Conservation (phyloP, 2,113 vertebrate species). For the Chloebia gouldiae region DNA sequence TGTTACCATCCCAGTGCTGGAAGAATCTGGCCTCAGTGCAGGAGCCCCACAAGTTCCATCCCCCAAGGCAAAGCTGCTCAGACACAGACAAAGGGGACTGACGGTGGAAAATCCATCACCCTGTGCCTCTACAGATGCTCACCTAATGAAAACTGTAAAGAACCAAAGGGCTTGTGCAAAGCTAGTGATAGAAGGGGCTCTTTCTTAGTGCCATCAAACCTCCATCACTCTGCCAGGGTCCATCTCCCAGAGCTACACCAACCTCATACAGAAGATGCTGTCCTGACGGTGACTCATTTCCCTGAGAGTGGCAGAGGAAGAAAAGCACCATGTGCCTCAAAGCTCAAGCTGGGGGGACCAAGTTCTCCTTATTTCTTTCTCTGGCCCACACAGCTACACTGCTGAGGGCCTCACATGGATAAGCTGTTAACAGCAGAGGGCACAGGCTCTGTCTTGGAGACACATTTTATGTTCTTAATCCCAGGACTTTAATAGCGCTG, state of each 20-base stretch:
- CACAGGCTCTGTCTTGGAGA: neutral
- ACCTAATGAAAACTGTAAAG: neutral
- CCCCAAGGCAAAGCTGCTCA: neutral
- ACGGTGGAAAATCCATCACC: neutral
- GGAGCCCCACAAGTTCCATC: neutral
- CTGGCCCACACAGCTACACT: accelerated
- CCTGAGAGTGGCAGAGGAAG: neutral
- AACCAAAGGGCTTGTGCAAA: neutral
- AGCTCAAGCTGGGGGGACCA: neutral
- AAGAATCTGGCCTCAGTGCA: neutral
- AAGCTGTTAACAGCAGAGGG: neutral
- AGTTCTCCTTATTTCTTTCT: neutral
- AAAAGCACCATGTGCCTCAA: neutral
- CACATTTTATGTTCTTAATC: neutral
- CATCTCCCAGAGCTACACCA: neutral
- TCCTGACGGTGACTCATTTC: neutral
- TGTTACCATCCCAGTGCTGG: neutral
- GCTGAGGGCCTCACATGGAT: neutral
- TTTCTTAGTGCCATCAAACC: neutral
- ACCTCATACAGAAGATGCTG: accelerated
- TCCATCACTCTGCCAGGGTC: neutral
- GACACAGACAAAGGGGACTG: neutral
- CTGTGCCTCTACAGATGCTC: neutral
- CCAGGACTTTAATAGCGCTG: neutral
- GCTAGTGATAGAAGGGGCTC: neutral